Base-by-base conservation (phyloP, 1,140 invertebrate species). In the Dendrolimus punctatus region DNA sequence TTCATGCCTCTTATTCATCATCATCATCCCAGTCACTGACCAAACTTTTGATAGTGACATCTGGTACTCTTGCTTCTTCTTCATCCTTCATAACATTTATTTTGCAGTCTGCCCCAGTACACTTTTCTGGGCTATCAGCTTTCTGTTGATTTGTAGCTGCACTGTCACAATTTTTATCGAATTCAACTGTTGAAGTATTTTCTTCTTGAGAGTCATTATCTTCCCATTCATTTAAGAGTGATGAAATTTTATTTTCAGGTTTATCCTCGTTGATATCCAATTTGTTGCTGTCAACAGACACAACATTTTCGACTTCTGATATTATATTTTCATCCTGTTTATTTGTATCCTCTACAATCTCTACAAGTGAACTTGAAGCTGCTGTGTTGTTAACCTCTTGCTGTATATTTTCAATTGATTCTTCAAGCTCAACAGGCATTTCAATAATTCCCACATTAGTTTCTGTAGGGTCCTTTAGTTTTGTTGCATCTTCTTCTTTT, bases 321-420 rank as follows among this genome's bases (percentile, higher is more conserved):
- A 23, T 23, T 23, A 23, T 23, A 23, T 23, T 23, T 23, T 23
- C 23, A 23, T 51, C 23, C 7, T 8, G n/a, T 51, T 51, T 45
- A 23, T 8, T 38, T 45, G 41, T 23, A 39, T 38, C n/a, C 8
- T 39, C 36, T 44, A 50, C 23, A 40, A 10, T 38, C 6, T 40
- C 39, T 40, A 41, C 9, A 6, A 40, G 6, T 50, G 23, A 2
- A 10, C 5, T 23, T 10, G 23, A 50, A 5, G 36, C 6, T 70
- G 53, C 64, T 85, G 76, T 51, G 23, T 76, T 76, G 40, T 76
- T 63, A 36, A 83, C 60, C 70, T 86, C 85, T 60, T 86, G 68
- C 67, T 87, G 73, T 57, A 87, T 87, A 62, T 84, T 86, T 71
- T 88, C 85, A 51, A 85, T 84, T 10, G 83, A 79, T 76, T 87